Evolutionary conservation across 2,888 invertebrate species (phyloP), one percentile per base, ranked within the genome.

Genomic region (Cephalotes varians): DNA sequence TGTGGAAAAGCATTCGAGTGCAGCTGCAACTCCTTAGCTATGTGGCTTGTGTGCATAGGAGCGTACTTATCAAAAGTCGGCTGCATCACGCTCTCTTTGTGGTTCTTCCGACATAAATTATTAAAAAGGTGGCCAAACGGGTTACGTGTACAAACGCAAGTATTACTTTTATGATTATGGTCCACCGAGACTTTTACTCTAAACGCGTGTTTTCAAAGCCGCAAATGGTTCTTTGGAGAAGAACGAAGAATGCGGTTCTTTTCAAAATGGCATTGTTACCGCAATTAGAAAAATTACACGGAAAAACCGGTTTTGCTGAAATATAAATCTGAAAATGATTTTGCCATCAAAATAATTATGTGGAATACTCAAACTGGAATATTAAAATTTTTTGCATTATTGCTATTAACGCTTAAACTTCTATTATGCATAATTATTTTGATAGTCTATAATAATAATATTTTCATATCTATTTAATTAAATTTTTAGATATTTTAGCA

Each of bases 101-200:
- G 25, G n/a, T 65, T 69, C 25, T 49, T 25, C 56, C 47, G 28
- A 25, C 83, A 86, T 91, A 88, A 91, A 90, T 90, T 90, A 91
- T 90, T 90, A 88, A 90, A 83, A 81, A 58, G 54, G 60, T 6
- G 12, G 5, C 25, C 79, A 65, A 76, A 81, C 12, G 40, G 34
- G 34, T 58, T 58, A 74, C 44, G 25, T 74, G 73, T 34, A 9
- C 76, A 37, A 76, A 21, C 49, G 21, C 21, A 67, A 40, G 25
- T 69, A 21, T 71, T 58, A 71, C 56, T 12, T 79, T 72, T 56
- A 69, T 21, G 72, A 7, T 77, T 69, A 72, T 12, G 44, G 1
- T 72, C 40, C 31, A 51, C 4, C 25, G 77, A 69, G 40, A 54
- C 40, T 71, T 72, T 79, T 72, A 71, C 72, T 31, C 21, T 72